Base-by-base conservation (phyloP, 2,797 vertebrate genomes). In the Sylvia borin region DNA sequence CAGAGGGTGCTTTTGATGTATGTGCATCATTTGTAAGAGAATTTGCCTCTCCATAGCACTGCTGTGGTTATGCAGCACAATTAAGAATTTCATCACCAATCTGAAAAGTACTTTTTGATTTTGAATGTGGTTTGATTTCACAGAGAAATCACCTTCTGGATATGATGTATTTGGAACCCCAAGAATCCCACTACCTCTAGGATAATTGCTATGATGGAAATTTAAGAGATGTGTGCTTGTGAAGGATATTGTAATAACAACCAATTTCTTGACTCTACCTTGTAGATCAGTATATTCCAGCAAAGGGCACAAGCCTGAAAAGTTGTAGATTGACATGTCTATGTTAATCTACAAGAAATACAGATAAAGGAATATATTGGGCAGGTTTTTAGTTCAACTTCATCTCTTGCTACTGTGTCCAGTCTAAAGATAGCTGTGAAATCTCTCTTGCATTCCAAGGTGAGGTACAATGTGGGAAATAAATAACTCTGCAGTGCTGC, bases 1-100 rank as follows among this genome's bases (percentile, higher is more conserved):
- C 92, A 92, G 88, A 96, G 90, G 90, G 92, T 93, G 94, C 57
- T 57, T 96, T 94, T 97, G 90, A 96, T 96, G 67, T 94, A 95
- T 96, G 94, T 93, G 80, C 93, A 93, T 92, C 81, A 95, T 96
- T 95, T 92, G 85, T 26, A 53, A 85, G 80, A 71, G 85, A 85
- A 93, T 95, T 90, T 90, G 80, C 91, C 90, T 93, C 83, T 95
- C 68, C 92, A 61, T 38, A 57, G 70, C 47, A 81, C 48, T 80
- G 77, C 96, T 87, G 60, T 10, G 5, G 83, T 79, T 90, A 64
- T 90, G 90, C 60, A 64, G 93, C 64, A 31, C 83, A 96, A 96
- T 96, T 95, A 96, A 94, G 83, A 92, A 92, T 95, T 96, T 90
- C 61, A 89, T 95, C 88, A 55, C 88, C 57, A 43, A 61, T 88